Percentiles rank a stretch among this genome's conserved stretches.
Conservation (phyloP, 2,888 invertebrate species). For the Julus scanicus region DNA sequence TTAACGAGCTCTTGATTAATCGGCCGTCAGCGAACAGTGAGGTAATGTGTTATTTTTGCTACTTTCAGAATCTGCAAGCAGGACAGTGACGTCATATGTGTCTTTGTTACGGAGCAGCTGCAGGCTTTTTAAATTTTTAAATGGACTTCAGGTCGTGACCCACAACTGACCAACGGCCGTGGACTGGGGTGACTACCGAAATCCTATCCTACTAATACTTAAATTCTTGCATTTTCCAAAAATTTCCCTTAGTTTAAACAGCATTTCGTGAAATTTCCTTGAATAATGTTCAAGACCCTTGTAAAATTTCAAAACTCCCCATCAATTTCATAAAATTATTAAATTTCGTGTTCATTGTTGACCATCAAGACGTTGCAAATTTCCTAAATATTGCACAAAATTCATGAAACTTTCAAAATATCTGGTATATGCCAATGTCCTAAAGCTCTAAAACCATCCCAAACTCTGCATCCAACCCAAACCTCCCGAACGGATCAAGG, state of each 20-base stretch:
- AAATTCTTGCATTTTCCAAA: not conserved
- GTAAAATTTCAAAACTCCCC: too few relatives aligned
- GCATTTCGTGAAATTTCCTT: not conserved
- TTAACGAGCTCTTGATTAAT: not conserved
- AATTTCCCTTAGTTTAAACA: not conserved
- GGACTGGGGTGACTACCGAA: not conserved
- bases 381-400: too few relatives aligned
- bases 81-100: not conserved
- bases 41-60: not conserved
- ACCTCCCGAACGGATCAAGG: too few relatives aligned
- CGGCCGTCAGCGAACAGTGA: not conserved
- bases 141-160: not conserved
- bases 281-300: too few relatives aligned
- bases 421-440: too few relatives aligned
- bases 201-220: not conserved
- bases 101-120: slow-evolving; percentile 15
- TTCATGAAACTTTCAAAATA: too few relatives aligned
- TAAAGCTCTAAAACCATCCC: too few relatives aligned
- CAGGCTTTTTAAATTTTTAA: slow-evolving; percentile 10
- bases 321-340: too few relatives aligned
- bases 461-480: too few relatives aligned
- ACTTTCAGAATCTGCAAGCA: not conserved
- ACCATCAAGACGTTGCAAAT: too few relatives aligned
- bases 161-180: not conserved
- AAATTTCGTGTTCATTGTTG: too few relatives aligned